Evolutionary conservation across 1,140 invertebrate species (phyloP).

Genomic region (Rhopalosiphum maidis): DNA sequence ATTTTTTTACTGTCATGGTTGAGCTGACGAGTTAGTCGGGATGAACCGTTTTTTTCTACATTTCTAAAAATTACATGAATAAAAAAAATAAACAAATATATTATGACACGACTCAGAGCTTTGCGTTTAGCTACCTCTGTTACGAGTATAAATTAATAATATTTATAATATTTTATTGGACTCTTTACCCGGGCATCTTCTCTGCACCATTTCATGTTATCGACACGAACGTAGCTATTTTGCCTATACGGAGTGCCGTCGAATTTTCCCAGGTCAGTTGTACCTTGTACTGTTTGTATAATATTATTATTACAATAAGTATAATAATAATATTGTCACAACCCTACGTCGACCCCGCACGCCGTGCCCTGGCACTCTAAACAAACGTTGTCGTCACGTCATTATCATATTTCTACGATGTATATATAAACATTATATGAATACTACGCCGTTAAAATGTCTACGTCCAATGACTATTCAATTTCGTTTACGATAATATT

Average conservation of each 20-base stretch:
- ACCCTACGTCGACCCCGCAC: not conserved
- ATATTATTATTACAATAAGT: not conserved
- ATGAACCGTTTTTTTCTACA: not conserved
- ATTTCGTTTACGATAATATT: not conserved
- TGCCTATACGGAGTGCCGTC: conserved; percentile 35
- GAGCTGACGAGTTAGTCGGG: not conserved
- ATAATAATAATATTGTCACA: not conserved
- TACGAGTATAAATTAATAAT: not conserved
- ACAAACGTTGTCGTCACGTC: not conserved
- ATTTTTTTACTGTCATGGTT: not conserved
- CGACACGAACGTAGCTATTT: not conserved
- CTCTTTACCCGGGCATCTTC: no score
- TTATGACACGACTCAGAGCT: not conserved
- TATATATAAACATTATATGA: not conserved
- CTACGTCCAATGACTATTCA: not conserved
- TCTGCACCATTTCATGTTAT: not conserved
- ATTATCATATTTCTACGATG: not conserved
- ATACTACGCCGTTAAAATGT: not conserved
- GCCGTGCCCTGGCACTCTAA: not conserved
- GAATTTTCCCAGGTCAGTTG: not conserved
- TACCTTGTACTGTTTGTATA: not conserved
- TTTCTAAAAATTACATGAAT: not conserved
- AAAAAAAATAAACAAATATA: not conserved
- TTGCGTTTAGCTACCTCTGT: not conserved
- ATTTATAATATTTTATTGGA: not conserved